Base-by-base conservation (phyloP, 2,797 vertebrate species). In the Sciurus vulgaris region DNA sequence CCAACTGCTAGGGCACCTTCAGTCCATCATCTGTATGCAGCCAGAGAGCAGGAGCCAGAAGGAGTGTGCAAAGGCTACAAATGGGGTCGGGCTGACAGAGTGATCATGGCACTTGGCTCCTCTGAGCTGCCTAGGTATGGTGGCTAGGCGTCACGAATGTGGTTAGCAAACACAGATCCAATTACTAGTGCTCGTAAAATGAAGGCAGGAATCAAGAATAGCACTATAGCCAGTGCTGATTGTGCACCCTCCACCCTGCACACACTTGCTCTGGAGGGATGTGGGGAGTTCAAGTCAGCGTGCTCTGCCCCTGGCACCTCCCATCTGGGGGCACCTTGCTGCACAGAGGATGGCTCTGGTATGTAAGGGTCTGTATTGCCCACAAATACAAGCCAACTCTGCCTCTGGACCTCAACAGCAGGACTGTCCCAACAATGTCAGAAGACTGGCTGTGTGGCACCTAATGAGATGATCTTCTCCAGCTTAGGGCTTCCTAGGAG, bases 171-270 rank as follows among this genome's bases (percentile, higher is more conserved):
- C 0, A 5, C 47, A 44, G 26, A 72, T 69, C 81, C 83, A 49
- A 10, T 47, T 35, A 11, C 22, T 24, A 61, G 41, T 41, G 67
- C 59, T 87, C 56, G 67, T 35, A 83, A 44, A 49, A 15, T n/a
- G 41, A 47, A 65, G 28, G 67, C 3, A 5, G 73, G 26, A 61
- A 33, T 5, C n/a, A 18, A 59, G 33, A 72, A 77, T 0, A 28
- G 74, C 3, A 15, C 4, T 6, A 3, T 4, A 3, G 67, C n/a
- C 1, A 26, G 41, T 28, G 8, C 14, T 8, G 20, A 28, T 4
- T 5, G 38, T 11, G 24, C 11, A 28, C 33, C 9, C 38, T 33
- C 15, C 3, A 3, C 49, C 67, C 30, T 22, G 59, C 54, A 30
- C 10, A 2, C 15, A 9, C 41, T 38, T 26, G 1, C 33, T 59